Base-by-base conservation (phyloP, 2,888 invertebrate species). In the Leptinotarsa peninsularis region DNA sequence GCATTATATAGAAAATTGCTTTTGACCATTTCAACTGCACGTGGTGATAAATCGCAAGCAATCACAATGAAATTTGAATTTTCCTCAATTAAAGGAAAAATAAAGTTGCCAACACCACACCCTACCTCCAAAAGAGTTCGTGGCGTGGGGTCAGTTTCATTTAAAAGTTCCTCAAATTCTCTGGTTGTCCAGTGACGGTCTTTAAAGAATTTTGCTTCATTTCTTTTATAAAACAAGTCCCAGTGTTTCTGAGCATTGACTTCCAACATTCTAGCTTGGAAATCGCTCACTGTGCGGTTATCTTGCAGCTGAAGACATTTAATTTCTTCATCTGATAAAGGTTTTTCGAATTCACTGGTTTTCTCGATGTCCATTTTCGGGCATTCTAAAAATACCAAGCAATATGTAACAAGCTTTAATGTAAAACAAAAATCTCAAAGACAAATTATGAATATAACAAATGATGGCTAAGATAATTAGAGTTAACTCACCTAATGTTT, bases 221-320 rank as follows among this genome's bases (percentile, higher is more conserved):
- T 98, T 76, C 98, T 90, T 88, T 98, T 98, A 87, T 98, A 99
- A 88, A 99, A 99, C 71, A 97, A 89, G 88, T 98, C 98, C 98
- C 98, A 99, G 85, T 98, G 93, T 77, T 95, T 94, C 84, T 93
- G 93, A 0, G 97, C 95, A 83, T 98, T 93, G 66, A 88, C 89
- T 86, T 98, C 98, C 3, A 98, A 87, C 86, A 94, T 93, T 2
- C 89, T 89, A 3, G 96, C 96, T 85, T 94, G 94, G 82, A 93
- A 93, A 82, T 93, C 92, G 0, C 95, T 88, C 1, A 96, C 92
- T 49, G 94, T 82, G 2, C 93, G 90, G 1, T 89, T 90, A 86
- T 97, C 92, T 88, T 96, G 96, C 1, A 90, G 90, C 58, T 90
- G 88, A 54, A 97, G 89, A 76, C 90, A 91, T 60, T 89, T 87